Percentiles rank a stretch among this genome's conserved stretches.
phyloP scores from a whole-genome alignment of 1,140 invertebrate genomes.

The Rhynchophorus ferrugineus region DNA sequence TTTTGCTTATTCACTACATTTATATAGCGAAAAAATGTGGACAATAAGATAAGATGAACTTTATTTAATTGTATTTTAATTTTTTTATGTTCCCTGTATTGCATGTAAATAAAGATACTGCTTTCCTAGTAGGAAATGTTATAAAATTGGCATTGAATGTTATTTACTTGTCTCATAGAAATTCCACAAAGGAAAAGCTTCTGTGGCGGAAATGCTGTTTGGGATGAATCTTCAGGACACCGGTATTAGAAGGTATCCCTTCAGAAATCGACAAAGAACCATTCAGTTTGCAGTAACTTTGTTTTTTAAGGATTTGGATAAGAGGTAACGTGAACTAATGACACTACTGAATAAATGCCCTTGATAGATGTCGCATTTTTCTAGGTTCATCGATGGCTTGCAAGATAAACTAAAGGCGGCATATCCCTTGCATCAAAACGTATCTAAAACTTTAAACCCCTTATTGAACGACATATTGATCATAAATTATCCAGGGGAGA shows the following conservation, averaged over 20 bases:
- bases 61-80: no score
- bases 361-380: conserved; percentile 33
- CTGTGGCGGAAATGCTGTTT: conserved; percentile 83
- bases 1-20: no score
- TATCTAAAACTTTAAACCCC: conserved; percentile 19
- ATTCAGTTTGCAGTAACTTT: conserved; percentile 87
- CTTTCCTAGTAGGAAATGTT: no score
- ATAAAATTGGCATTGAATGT: no score
- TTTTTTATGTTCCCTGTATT: no score
- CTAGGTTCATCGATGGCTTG: conserved; percentile 70
- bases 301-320: conserved; percentile 72
- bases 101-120: no score
- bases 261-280: conserved; percentile 71
- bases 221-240: conserved; percentile 85
- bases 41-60: no score
- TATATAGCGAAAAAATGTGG: no score
- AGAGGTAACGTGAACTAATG: conserved; percentile 47
- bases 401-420: conserved; percentile 57
- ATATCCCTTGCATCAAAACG: conserved; percentile 63
- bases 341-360: background rate
- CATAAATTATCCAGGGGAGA: conserved; percentile 80
- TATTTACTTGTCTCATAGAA: no score
- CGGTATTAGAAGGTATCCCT: conserved; percentile 79
- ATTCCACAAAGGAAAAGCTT: conserved; percentile 70
- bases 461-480: conserved; percentile 52